These are phyloP conservation scores for Crotophaga sulcirostris DNA, from an alignment of 2,113 vertebrate genomes.

Conservation along the genomic window DNA sequence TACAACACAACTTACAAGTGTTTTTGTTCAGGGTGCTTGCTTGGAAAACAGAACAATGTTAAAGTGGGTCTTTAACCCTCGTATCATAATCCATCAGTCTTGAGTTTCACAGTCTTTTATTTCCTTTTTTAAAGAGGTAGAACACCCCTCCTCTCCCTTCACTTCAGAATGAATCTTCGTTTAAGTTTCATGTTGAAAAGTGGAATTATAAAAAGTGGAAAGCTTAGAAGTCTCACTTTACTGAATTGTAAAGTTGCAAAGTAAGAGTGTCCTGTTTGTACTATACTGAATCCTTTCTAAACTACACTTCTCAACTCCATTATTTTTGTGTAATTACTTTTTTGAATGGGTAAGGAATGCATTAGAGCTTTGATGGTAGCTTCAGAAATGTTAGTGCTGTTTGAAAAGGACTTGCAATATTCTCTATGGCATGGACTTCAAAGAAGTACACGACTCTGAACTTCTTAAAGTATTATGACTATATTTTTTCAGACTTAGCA, in stretches of 20 bases:
- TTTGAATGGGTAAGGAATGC: background rate
- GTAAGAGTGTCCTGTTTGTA: background rate
- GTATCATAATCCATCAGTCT: background rate
- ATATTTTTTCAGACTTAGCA: background rate
- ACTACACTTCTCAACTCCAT: background rate
- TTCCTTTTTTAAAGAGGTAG: background rate
- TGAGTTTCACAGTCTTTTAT: background rate
- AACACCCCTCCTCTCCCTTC: background rate
- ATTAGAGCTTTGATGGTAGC: background rate
- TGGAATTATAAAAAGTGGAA: background rate
- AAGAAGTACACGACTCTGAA: background rate
- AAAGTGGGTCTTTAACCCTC: background rate
- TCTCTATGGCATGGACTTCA: background rate
- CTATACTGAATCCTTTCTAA: background rate
- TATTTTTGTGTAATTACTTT: background rate
- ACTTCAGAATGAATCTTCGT: background rate
- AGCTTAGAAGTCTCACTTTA: background rate
- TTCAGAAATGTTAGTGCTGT: background rate
- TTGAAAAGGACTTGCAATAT: background rate
- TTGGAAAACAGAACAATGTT: background rate
- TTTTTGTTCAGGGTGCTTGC: background rate
- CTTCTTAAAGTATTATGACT: background rate
- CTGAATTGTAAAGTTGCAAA: background rate
- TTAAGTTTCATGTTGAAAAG: background rate
- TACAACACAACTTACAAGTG: background rate